These are phyloP conservation scores for Gambusia yucatana DNA, from an alignment of 2,797 vertebrate species.

Conservation along the genomic window DNA sequence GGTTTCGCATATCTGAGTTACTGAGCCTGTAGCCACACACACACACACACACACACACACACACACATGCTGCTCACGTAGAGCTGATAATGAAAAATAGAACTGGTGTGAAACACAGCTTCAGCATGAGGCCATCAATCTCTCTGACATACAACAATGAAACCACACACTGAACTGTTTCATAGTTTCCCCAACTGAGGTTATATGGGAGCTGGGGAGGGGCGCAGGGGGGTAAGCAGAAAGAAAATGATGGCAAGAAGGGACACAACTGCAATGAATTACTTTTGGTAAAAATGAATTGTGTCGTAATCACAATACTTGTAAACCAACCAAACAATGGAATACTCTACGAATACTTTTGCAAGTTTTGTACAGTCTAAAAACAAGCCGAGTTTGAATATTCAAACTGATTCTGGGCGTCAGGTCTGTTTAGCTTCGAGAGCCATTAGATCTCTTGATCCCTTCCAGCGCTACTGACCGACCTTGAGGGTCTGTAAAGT, in stretches of 20 bases:
- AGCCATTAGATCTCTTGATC: conserved; percentile 60
- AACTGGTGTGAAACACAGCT: conserved; percentile 78
- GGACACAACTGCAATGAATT: conserved; percentile 24
- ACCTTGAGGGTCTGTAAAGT: conserved; percentile 79
- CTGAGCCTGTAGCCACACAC: conserved; percentile 50
- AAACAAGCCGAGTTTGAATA: not conserved
- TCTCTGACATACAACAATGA: conserved; percentile 77
- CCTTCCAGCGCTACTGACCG: conserved; percentile 67
- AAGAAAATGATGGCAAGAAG: conserved; percentile 15
- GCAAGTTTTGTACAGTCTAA: not conserved
- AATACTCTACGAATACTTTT: not conserved
- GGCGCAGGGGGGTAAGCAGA: conserved; percentile 3
- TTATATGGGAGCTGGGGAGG: conserved; percentile 37
- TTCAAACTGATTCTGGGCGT: conserved; percentile 5
- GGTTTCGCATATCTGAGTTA: conserved; percentile 65
- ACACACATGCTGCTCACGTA: conserved; percentile 79
- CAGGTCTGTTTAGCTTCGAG: conserved; percentile 18
- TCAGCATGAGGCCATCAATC: conserved; percentile 83
- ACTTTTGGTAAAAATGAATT: conserved; percentile 11
- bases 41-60: conserved; percentile 54
- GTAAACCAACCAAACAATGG: not conserved
- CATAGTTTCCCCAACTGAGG: conserved; percentile 68
- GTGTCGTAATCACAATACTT: conserved; percentile 15
- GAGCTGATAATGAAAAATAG: conserved; percentile 82
- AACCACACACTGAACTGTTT: conserved; percentile 67